Conservation (phyloP, 2,797 vertebrate genomes). For the Rhadinocentrus ornatus region DNA sequence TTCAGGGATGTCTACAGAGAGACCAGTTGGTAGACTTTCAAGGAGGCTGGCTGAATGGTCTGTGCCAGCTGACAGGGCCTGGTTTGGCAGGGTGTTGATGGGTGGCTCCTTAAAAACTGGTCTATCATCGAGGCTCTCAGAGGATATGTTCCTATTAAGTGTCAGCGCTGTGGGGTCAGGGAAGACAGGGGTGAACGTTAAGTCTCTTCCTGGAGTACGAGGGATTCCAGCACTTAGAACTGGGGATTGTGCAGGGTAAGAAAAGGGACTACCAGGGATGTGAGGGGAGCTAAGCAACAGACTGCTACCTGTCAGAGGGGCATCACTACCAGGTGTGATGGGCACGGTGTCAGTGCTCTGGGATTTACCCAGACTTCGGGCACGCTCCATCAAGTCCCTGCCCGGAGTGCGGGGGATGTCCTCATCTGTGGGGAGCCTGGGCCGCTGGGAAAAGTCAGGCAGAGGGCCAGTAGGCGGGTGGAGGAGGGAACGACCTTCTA, state of each 20-base stretch:
- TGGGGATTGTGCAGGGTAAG: conserved; percentile 95
- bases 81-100: conserved; percentile 78
- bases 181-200: conserved; percentile 95
- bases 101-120: conserved; percentile 88
- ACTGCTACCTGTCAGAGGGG: conserved; percentile 88
- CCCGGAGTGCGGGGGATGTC: conserved; percentile 92
- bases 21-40: conserved; percentile 65
- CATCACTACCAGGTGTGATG: conserved; percentile 89
- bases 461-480: conserved; percentile 80
- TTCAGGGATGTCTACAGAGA: conserved; percentile 68
- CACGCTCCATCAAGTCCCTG: conserved; percentile 87
- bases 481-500: conserved; percentile 78
- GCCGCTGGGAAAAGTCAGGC: conserved; percentile 74
- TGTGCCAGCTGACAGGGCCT: conserved; percentile 73
- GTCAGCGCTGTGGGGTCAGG: conserved; percentile 88
- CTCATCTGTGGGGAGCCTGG: conserved; percentile 88
- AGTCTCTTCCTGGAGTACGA: conserved; percentile 94
- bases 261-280: conserved; percentile 93
- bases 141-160: conserved; percentile 87
- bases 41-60: conserved; percentile 70
- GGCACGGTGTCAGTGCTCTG: conserved; percentile 93
- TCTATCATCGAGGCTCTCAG: conserved; percentile 87
- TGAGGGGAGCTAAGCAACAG: conserved; percentile 91
- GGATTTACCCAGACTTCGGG: conserved; percentile 86
- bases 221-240: conserved; percentile 90